Evolutionary conservation across 2,888 invertebrate species (phyloP), one percentile per base, ranked within the genome.

Genomic region (Brenthis daphne): DNA sequence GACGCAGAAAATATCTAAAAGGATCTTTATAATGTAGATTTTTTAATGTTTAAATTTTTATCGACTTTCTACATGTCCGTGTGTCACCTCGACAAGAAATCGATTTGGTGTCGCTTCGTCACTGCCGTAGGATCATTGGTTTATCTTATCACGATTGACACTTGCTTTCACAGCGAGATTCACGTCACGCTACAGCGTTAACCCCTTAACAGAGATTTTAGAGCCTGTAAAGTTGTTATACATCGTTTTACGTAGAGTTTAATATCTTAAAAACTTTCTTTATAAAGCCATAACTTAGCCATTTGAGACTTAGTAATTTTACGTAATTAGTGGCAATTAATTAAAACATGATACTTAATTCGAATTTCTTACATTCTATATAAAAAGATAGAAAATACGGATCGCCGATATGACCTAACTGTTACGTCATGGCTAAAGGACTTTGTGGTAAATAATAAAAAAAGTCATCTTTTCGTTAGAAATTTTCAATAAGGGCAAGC

Each of bases 51-150:
- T 8, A 57, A 2, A 55, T 1, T 33, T n/a, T n/a, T 5, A 8
- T 24, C 13, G 29, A 53, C 20, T 20, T 64, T 65, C 48, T 48
- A 20, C 4, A 37, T 6, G 58, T 6, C 48, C 43, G 61, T 70
- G 58, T 67, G 64, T 70, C 58, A 14, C 47, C 48, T 50, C 61
- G 54, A 73, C 72, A 68, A 65, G 74, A 71, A 75, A 80, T 80
- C 77, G 79, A 80, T 82, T 78, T 76, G 73, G 70, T 73, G 76
- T 79, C 76, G 74, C 71, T 75, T 74, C 68, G 71, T 72, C 71
- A 71, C 64, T 67, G 66, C 55, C 65, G 60, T 68, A 64, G 72
- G 73, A 74, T 80, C 73, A 66, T 75, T 80, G 85, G 85, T 83
- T 81, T 83, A 79, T 80, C 81, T 69, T 58, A 68, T 64, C 68